A percentile compares a stretch with the other conserved stretches of the same genome.
These are phyloP conservation scores for Calcarius lapponicus DNA, from an alignment of 2,797 vertebrate genomes.

Conservation along the genomic window DNA sequence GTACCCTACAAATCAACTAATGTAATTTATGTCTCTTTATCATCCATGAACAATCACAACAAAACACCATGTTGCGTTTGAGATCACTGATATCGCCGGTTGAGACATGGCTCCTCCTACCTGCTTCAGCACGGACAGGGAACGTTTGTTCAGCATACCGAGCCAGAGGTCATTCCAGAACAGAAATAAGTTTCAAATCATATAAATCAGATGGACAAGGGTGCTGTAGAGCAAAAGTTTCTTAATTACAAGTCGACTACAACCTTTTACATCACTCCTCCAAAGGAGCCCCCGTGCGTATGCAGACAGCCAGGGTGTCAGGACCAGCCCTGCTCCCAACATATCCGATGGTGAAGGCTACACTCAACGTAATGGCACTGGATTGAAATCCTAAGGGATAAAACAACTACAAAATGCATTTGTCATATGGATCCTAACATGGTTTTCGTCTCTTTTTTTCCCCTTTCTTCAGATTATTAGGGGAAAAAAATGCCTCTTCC, in stretches of 20 bases:
- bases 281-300: not conserved
- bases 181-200: slow-evolving; percentile 27
- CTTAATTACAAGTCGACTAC: slow-evolving; percentile 27
- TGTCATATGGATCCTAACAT: not conserved
- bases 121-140: not conserved
- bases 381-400: not conserved
- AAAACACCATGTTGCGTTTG: not conserved
- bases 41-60: not conserved
- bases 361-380: not conserved
- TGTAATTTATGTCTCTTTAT: not conserved
- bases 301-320: not conserved
- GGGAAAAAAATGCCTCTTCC: slow-evolving; percentile 49
- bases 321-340: not conserved
- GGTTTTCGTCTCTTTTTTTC: not conserved
- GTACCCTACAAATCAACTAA: slow-evolving; percentile 17
- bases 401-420: not conserved
- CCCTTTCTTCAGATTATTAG: not conserved
- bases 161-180: slow-evolving; percentile 23
- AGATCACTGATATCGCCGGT: not conserved
- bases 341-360: not conserved
- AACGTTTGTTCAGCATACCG: not conserved
- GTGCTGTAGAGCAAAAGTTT: slow-evolving; percentile 48
- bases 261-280: not conserved
- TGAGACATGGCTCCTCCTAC: not conserved
- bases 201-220: slow-evolving; percentile 28